These are phyloP conservation scores for Macrocentrus cingulum DNA, from an alignment of 1,140 invertebrate species.

Conservation along the genomic window DNA sequence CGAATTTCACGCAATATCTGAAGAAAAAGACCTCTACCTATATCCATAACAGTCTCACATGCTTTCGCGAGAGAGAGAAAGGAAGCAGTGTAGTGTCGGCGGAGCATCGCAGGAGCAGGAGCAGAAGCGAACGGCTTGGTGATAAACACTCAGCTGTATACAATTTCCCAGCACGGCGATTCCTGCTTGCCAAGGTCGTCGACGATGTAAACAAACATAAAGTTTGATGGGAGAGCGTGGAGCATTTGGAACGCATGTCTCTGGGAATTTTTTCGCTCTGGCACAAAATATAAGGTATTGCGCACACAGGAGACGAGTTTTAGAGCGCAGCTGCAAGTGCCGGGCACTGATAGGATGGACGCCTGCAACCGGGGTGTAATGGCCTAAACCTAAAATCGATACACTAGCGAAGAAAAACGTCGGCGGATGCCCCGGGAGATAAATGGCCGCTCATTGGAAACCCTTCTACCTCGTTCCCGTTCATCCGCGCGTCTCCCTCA, in stretches of 20 bases:
- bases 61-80: too few species aligned
- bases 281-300: conserved; percentile 7
- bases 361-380: conserved; percentile 34
- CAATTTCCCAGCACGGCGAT: not conserved
- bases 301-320: conserved; percentile 14
- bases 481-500: conserved; percentile 11
- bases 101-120: too few species aligned
- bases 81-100: too few species aligned
- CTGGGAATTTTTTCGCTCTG: not conserved
- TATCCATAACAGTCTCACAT: too few species aligned
- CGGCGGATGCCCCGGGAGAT: conserved; percentile 45
- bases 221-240: not conserved
- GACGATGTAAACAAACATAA: conserved; percentile 14
- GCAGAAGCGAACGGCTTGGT: too few species aligned
- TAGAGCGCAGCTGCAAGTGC: conserved; percentile 32
- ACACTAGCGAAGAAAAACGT: conserved; percentile 44
- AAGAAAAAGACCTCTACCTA: too few species aligned
- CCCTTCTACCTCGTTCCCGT: conserved; percentile 31
- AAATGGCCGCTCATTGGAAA: conserved; percentile 47
- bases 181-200: conserved; percentile 4
- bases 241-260: not conserved
- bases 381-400: conserved; percentile 48
- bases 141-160: not conserved
- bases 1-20: too few species aligned
- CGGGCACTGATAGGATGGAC: conserved; percentile 30